Evolutionary conservation across 2,888 invertebrate genomes (phyloP).

Genomic region (Diploptera punctata): DNA sequence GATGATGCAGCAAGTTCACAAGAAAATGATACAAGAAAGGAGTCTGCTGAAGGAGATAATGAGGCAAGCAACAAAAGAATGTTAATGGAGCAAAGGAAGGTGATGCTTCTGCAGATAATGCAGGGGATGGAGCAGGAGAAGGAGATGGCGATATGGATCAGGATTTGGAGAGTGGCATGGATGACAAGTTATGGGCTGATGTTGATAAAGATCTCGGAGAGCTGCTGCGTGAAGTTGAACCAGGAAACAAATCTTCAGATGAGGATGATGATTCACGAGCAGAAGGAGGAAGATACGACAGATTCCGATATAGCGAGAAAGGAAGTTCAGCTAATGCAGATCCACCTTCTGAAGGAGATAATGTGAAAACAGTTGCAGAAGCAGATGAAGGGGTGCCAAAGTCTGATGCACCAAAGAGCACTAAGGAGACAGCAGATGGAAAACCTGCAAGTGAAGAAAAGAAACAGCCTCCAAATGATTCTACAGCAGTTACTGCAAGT

Average conservation of each 20-base stretch:
- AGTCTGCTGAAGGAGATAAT: neutral
- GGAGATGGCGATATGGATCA: slow-evolving; percentile 56
- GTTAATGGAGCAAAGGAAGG: slow-evolving; percentile 42
- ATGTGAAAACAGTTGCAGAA: slow-evolving; percentile 2
- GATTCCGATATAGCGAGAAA: slow-evolving; percentile 71
- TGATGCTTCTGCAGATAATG: slow-evolving; percentile 24
- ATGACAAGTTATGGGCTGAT: slow-evolving; percentile 80
- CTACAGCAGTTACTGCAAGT: slow-evolving; percentile 1
- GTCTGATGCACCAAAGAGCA: slow-evolving; percentile 12
- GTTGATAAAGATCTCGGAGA: slow-evolving; percentile 83
- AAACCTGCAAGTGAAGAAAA: neutral
- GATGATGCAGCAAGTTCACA: slow-evolving; percentile 23
- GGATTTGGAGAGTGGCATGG: slow-evolving; percentile 53
- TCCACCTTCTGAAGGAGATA: slow-evolving; percentile 29
- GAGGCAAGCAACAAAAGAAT: slow-evolving; percentile 40
- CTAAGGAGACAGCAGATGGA: neutral
- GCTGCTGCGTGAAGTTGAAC: slow-evolving; percentile 63
- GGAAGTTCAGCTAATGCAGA: slow-evolving; percentile 47
- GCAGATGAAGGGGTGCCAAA: slow-evolving; percentile 19
- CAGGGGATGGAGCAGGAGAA: slow-evolving; percentile 40
- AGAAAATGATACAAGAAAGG: slow-evolving; percentile 33
- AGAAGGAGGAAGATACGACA: slow-evolving; percentile 61
- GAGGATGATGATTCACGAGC: slow-evolving; percentile 72
- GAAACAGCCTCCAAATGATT: slow-evolving; percentile 5
- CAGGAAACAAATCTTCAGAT: slow-evolving; percentile 63